Evolutionary conservation across 2,888 invertebrate genomes (phyloP).

Genomic region (Sarcophaga subvicina): DNA sequence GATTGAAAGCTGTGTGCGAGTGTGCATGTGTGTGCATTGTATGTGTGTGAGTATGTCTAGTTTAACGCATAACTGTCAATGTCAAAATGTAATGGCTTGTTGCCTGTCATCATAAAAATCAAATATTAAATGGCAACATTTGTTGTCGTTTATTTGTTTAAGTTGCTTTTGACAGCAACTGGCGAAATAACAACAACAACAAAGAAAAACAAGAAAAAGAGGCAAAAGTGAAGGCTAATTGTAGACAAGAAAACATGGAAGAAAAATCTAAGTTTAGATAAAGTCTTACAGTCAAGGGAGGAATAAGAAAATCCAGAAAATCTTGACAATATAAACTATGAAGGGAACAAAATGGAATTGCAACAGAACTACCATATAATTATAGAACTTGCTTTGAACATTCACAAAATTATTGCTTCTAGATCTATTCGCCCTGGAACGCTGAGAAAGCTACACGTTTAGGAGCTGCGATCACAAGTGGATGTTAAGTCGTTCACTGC

Average conservation of each 20-base stretch:
- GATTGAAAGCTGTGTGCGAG: too few relatives aligned
- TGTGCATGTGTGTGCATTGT: constrained; percentile 11
- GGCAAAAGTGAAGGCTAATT: constrained; percentile 13
- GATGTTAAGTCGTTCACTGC: too few relatives aligned
- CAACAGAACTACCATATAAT: too few relatives aligned
- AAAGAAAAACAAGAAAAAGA: neutral
- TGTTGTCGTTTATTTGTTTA: constrained; percentile 35
- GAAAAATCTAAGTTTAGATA: neutral
- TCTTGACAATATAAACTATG: neutral
- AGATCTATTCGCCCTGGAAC: too few relatives aligned
- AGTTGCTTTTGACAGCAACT: constrained; percentile 30
- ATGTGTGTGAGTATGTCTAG: neutral
- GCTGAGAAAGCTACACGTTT: too few relatives aligned
- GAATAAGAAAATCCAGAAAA: neutral
- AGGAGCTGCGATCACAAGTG: too few relatives aligned
- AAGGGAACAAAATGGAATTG: neutral
- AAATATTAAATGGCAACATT: constrained; percentile 52
- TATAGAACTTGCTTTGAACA: too few relatives aligned
- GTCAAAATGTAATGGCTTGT: constrained; percentile 61
- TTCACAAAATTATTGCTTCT: too few relatives aligned
- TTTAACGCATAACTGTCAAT: constrained; percentile 67
- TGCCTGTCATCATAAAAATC: constrained; percentile 67
- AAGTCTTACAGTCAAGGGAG: neutral
- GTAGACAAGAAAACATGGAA: neutral
- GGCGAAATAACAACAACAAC: neutral